These are phyloP conservation scores for Enteromius paludinosus DNA, from an alignment of 2,797 vertebrate genomes.

Conservation along the genomic window DNA sequence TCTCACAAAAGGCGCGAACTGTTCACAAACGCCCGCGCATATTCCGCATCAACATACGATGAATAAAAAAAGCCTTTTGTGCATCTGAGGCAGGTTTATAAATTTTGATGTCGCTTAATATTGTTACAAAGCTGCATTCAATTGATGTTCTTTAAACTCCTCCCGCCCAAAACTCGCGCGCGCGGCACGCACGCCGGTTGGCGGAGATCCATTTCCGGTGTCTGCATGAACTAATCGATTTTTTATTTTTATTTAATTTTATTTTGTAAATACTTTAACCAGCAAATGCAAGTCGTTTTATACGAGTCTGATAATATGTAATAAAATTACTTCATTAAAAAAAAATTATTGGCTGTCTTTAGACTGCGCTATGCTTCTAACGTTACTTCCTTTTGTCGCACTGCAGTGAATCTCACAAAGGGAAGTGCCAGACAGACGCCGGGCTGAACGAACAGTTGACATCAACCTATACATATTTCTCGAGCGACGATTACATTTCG, in stretches of 20 bases:
- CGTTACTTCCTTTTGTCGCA: constrained; percentile 57
- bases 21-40: neutral
- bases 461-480: neutral
- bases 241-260: no score
- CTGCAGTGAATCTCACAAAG: constrained; percentile 48
- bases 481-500: rapidly evolving
- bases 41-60: neutral
- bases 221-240: neutral
- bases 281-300: rapidly evolving
- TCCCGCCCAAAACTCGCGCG: constrained; percentile 62
- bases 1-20: neutral
- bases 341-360: neutral
- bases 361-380: neutral
- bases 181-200: constrained; percentile 66
- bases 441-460: neutral
- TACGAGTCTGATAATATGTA: neutral
- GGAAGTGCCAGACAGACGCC: constrained; percentile 25
- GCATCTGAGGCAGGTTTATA: neutral
- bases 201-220: constrained; percentile 58
- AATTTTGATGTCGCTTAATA: neutral
- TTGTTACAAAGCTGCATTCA: neutral
- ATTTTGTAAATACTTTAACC: neutral
- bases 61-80: neutral
- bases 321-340: rapidly evolving
- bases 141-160: neutral